Conservation (phyloP, 1,140 invertebrate genomes). For the Drosophila parvula region DNA sequence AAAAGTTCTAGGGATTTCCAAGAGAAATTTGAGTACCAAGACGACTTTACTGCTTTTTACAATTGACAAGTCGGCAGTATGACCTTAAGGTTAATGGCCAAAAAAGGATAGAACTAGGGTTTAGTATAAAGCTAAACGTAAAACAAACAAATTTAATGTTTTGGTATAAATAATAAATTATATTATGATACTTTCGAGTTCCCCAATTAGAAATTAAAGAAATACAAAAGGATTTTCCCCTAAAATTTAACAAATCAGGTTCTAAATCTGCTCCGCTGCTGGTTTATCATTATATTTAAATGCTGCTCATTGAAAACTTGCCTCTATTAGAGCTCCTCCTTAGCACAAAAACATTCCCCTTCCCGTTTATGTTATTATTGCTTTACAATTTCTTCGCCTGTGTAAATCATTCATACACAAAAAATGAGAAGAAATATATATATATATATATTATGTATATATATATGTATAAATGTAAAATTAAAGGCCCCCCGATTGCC, state of each 20-base stretch:
- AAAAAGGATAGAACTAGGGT: too few relatives aligned
- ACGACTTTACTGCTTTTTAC: too few relatives aligned
- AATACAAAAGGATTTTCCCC: not conserved
- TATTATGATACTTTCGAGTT: not conserved
- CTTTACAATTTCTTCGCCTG: slow-evolving; percentile 17
- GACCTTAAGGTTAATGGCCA: too few relatives aligned
- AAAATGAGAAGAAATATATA: too few relatives aligned
- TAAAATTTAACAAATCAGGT: not conserved
- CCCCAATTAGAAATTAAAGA: not conserved
- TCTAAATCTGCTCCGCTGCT: not conserved
- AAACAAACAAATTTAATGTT: too few relatives aligned
- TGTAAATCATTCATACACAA: slow-evolving; percentile 28
- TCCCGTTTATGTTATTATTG: slow-evolving; percentile 8
- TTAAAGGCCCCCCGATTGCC: not conserved
- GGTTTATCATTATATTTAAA: not conserved
- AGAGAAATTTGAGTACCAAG: too few relatives aligned
- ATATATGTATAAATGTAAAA: slow-evolving; percentile 26
- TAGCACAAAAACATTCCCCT: not conserved
- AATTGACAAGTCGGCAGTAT: too few relatives aligned
- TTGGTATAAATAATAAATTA: too few relatives aligned
- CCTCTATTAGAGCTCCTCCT: not conserved
- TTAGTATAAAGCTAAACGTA: too few relatives aligned
- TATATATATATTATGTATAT: slow-evolving; percentile 6
- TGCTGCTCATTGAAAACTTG: slow-evolving; percentile 4
- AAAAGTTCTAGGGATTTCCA: too few relatives aligned